Conservation (phyloP, 2,888 invertebrate genomes). For the Agrochola lychnidis region DNA sequence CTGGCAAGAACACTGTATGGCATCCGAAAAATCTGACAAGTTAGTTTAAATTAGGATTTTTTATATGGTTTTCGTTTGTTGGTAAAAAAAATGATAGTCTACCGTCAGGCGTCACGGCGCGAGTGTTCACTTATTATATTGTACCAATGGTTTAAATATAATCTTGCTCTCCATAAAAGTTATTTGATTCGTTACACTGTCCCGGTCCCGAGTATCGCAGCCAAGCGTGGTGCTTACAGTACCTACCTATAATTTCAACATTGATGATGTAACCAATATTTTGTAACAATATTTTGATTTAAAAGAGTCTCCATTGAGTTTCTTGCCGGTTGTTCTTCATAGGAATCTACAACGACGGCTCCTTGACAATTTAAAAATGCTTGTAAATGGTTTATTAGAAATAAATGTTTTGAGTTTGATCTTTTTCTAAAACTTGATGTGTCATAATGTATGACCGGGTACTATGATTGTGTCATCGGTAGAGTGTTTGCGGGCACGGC, state of each 20-base stretch:
- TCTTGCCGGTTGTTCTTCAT: not conserved
- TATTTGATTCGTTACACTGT: no score
- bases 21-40: no score
- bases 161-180: no score
- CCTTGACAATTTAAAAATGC: not conserved
- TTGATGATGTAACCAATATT: not conserved
- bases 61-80: no score
- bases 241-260: not conserved
- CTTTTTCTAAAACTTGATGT: not conserved
- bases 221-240: no score
- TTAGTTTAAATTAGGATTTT: no score
- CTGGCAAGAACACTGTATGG: no score
- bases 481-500: conserved; percentile 60
- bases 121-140: no score
- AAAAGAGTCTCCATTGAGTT: not conserved
- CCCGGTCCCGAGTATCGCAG: no score
- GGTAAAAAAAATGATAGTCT: no score
- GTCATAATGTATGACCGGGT: not conserved
- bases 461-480: not conserved
- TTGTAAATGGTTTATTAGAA: not conserved
- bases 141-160: no score
- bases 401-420: not conserved
- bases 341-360: not conserved
- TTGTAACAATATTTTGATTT: not conserved
- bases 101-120: no score